Evolutionary conservation across 2,797 vertebrate genomes (phyloP).

Genomic region (Pseudochaenichthys georgianus): DNA sequence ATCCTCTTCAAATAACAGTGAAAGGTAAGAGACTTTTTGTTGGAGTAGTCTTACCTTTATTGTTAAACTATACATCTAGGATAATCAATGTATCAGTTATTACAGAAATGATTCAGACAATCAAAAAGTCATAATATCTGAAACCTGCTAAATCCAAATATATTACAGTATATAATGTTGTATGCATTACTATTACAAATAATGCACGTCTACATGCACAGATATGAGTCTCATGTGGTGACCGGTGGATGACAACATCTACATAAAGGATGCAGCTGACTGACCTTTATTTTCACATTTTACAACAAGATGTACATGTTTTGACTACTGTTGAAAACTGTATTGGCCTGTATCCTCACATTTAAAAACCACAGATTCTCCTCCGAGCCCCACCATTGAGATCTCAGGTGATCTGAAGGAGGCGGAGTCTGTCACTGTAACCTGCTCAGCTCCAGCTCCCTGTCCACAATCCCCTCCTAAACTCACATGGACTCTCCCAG

Average conservation of each 20-base stretch:
- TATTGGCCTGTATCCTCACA: background rate
- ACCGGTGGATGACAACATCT: no score
- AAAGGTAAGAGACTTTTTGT: slow-evolving; percentile 42
- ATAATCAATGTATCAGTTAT: no score
- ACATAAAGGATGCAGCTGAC: no score
- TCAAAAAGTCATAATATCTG: background rate
- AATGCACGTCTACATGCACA: no score
- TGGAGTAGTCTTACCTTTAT: no score
- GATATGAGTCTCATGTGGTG: background rate
- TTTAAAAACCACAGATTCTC: slow-evolving; percentile 39
- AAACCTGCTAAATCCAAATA: background rate
- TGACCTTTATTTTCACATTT: no score
- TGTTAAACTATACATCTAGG: no score
- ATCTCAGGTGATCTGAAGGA: slow-evolving; percentile 30
- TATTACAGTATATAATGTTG: background rate
- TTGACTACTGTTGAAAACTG: no score
- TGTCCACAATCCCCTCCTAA: slow-evolving; percentile 66
- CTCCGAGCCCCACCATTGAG: slow-evolving; percentile 20
- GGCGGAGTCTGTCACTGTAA: slow-evolving; percentile 46
- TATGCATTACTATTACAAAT: no score
- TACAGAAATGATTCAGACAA: no score
- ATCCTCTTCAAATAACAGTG: slow-evolving; percentile 46
- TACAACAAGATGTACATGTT: no score
- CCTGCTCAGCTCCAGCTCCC: slow-evolving; percentile 63
- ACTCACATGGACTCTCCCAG: slow-evolving; percentile 63